Evolutionary conservation across 1,140 invertebrate species (phyloP).

Genomic region (Drosophila eugracilis): DNA sequence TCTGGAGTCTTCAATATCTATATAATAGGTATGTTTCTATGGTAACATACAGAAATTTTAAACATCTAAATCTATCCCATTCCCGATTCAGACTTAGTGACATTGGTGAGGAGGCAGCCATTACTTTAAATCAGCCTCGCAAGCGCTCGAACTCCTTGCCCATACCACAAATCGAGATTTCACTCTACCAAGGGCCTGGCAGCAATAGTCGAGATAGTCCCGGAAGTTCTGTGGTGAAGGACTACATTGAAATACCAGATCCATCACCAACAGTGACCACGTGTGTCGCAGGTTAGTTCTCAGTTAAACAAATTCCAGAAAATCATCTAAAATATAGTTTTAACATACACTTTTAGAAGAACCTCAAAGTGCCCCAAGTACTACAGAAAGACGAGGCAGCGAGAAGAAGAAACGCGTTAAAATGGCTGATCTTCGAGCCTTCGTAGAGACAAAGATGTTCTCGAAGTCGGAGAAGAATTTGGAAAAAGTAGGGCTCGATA

Average conservation of each 20-base stretch:
- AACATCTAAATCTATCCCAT: conserved; percentile 9
- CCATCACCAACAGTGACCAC: conserved; percentile 51
- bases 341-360: conserved; percentile 83
- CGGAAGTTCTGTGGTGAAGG: conserved; percentile 86
- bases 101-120: conserved; percentile 91
- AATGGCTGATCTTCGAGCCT: conserved; percentile 94
- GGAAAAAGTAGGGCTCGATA: conserved; percentile 93
- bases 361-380: conserved; percentile 84
- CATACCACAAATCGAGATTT: conserved; percentile 96
- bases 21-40: conserved; percentile 88
- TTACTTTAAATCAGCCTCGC: conserved; percentile 90
- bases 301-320: neutral
- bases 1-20: conserved; percentile 98
- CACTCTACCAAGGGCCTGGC: conserved; percentile 91
- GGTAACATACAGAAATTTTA: neutral
- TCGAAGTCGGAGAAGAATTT: conserved; percentile 96
- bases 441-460: conserved; percentile 95
- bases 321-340: neutral
- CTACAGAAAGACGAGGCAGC: conserved; percentile 89
- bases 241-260: conserved; percentile 91
- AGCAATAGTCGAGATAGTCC: conserved; percentile 88
- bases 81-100: conserved; percentile 88
- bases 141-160: conserved; percentile 96
- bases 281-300: conserved; percentile 61
- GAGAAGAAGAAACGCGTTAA: conserved; percentile 95